Evolutionary conservation across 23 tunicate genomes (phyloP), one percentile per base, ranked within the genome.

Genomic region (Ciona savignyi): DNA sequence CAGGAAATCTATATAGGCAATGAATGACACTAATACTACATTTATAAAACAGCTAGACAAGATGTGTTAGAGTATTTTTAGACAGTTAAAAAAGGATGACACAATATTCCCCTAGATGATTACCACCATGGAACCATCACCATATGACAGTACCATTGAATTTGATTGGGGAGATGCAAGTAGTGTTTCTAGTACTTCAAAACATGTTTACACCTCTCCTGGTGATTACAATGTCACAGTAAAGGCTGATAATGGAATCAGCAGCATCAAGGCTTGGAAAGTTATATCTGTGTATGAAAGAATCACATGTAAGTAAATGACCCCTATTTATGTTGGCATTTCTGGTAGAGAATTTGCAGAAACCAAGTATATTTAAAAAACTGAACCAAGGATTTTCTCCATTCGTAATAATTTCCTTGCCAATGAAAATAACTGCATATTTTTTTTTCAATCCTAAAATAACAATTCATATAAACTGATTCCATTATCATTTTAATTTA

Each of bases 141-240:
- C 79, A 2, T 49, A 72, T 26, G 85, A 73, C 23, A 30, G 70
- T 51, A 23, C 32, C 23, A 74, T 63, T 81, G 35, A 71, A n/a
- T 62, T 75, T 33, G 30, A 66, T 20, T 86, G 93, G 93, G 85
- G 93, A 25, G 93, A 86, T 66, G 74, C 60, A 24, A 51, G 35
- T 23, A 4, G 32, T 0, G 80, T 30, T n/a, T 32, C 74, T 19
- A 65, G 29, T 1, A 33, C 56, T 22, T 20, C 56, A 3, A 23
- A 63, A 25, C 74, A 77, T 33, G 67, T 68, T 1, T 88, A 81
- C 73, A 27, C 65, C 2, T 35, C 63, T 26, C 62, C 84, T 35
- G 87, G 84, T 23, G 62, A 67, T 26, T 88, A 88, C 62, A 72
- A 56, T 51, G 80, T 88, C 76, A 86, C 78, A 3, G 80, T 80